phyloP scores from a whole-genome alignment of 2,888 invertebrate genomes.

The Leucania comma region DNA sequence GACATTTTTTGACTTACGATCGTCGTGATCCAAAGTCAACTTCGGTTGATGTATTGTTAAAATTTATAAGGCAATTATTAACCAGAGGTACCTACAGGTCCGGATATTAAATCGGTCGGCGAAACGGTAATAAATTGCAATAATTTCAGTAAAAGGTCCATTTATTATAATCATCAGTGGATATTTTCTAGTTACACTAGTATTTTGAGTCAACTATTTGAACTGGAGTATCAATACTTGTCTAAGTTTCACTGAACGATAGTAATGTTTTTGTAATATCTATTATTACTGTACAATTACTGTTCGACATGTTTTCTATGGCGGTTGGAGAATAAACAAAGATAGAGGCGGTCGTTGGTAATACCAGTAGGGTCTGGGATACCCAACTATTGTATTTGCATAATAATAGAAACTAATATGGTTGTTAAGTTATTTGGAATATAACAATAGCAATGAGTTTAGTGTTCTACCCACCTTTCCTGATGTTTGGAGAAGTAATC shows the following conservation, averaged over 20 bases:
- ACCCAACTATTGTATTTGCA: slow-evolving; percentile 23
- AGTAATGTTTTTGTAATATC: slow-evolving; percentile 58
- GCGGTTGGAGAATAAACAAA: slow-evolving; percentile 26
- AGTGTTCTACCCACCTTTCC: neutral
- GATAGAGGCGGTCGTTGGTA: slow-evolving; percentile 32
- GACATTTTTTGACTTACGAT: slow-evolving; percentile 73
- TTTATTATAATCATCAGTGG: slow-evolving; percentile 63
- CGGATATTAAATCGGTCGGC: slow-evolving; percentile 65
- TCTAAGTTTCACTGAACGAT: slow-evolving; percentile 57
- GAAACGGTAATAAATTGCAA: slow-evolving; percentile 66
- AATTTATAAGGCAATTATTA: slow-evolving; percentile 77
- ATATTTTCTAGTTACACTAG: slow-evolving; percentile 55
- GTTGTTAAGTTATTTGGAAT: slow-evolving; percentile 20
- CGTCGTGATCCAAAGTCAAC: slow-evolving; percentile 70
- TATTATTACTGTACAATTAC: slow-evolving; percentile 57
- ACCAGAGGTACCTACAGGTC: slow-evolving; percentile 66
- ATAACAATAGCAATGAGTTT: slow-evolving; percentile 21
- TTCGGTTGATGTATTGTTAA: slow-evolving; percentile 70
- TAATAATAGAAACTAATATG: slow-evolving; percentile 24
- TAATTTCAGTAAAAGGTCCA: slow-evolving; percentile 65
- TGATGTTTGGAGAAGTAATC: neutral
- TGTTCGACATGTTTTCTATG: slow-evolving; percentile 43
- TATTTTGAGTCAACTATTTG: slow-evolving; percentile 48
- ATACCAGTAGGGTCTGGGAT: slow-evolving; percentile 25
- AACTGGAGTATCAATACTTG: slow-evolving; percentile 60